Percentiles rank a stretch among this genome's conserved stretches.
Evolutionary conservation across 2,797 vertebrate genomes (phyloP).

Genomic region (Holocentrus rufus): DNA sequence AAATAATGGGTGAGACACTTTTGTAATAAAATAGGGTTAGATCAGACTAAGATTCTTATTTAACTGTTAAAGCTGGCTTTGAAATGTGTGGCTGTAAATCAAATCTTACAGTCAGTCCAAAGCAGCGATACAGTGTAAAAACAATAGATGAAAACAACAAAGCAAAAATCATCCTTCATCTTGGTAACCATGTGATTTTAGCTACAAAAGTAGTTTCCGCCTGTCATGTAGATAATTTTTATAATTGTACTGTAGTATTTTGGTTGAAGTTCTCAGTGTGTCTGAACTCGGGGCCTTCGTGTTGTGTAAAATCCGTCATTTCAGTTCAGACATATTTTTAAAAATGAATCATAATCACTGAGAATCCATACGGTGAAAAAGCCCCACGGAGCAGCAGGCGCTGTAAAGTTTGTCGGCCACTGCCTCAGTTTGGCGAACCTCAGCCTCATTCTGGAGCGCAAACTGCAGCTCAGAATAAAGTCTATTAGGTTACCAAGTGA

Average conservation of each 20-base stretch:
- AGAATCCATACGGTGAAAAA: slow-evolving; percentile 1
- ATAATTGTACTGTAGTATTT: slow-evolving; percentile 3
- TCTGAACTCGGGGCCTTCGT: not conserved
- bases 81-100: not conserved
- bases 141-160: slow-evolving; percentile 3
- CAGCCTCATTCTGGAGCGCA: not conserved
- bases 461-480: slow-evolving; percentile 15
- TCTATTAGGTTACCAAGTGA: slow-evolving; percentile 15
- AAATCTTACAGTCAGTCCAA: slow-evolving; percentile 2
- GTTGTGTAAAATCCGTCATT: not conserved
- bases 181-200: slow-evolving; percentile 12
- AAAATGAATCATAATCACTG: not conserved
- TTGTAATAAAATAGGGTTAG: not conserved
- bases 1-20: slow-evolving; percentile 7
- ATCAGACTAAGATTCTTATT: not conserved
- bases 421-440: slow-evolving; percentile 19
- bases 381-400: not conserved
- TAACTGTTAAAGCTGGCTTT: not conserved
- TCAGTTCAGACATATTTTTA: not conserved
- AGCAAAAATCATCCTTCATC: slow-evolving; percentile 2
- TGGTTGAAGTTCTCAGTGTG: not conserved
- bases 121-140: slow-evolving; percentile 1
- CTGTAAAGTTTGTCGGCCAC: slow-evolving; percentile 3
- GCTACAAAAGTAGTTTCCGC: not conserved
- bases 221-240: not conserved